Percentiles rank a stretch among this genome's conserved stretches.
Evolutionary conservation across 1,140 invertebrate genomes (phyloP).

Genomic region (Thalassaphorura encarpata): DNA sequence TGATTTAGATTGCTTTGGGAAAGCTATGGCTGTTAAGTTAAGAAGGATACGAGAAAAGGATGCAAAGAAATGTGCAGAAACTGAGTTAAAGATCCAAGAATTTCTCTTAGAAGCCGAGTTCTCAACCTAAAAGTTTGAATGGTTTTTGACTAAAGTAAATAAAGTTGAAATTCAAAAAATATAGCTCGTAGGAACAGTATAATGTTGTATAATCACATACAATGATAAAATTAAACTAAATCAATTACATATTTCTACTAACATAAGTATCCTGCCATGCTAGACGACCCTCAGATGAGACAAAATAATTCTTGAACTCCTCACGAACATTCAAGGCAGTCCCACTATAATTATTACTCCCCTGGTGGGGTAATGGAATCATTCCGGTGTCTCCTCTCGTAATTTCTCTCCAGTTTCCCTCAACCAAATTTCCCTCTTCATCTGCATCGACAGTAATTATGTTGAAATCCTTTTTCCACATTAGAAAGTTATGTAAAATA

Average conservation of each 20-base stretch:
- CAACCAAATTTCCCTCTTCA: background rate
- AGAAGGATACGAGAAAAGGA: background rate
- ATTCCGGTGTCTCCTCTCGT: background rate
- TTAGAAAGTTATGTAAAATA: conserved; percentile 35
- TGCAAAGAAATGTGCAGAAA: background rate
- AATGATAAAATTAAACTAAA: background rate
- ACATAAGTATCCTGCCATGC: background rate
- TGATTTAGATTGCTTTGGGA: background rate
- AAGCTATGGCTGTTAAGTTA: background rate
- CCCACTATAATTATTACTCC: background rate
- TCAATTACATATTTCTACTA: background rate
- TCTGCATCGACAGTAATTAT: background rate
- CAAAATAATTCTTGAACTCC: background rate
- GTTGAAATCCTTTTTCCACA: background rate
- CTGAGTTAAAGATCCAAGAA: background rate
- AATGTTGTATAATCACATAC: background rate
- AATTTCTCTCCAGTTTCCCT: background rate
- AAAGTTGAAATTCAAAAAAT: background rate
- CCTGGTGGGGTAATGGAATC: background rate
- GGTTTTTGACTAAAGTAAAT: background rate
- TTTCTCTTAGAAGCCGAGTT: background rate
- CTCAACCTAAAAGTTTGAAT: background rate
- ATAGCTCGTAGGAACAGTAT: background rate
- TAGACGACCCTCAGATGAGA: background rate
- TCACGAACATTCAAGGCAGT: background rate